Evolutionary conservation across 1,140 invertebrate species (phyloP).

Genomic region (Melipona quadrifasciata): DNA sequence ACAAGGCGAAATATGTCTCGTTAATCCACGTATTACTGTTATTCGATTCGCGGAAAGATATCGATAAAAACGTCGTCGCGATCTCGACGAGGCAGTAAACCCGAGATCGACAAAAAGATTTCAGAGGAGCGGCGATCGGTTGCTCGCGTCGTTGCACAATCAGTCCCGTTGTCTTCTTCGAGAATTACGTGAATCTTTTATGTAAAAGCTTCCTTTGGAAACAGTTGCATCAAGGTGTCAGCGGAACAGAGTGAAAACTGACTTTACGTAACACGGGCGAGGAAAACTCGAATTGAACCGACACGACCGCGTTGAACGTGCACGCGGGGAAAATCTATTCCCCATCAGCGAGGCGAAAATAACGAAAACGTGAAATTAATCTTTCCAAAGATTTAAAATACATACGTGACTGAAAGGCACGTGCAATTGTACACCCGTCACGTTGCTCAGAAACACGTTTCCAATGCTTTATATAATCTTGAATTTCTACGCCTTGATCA

Average conservation of each 20-base stretch:
- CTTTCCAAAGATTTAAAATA: background rate
- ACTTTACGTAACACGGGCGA: background rate
- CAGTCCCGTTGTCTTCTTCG: background rate
- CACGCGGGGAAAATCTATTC: background rate
- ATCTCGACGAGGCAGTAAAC: background rate
- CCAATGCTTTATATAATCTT: no score
- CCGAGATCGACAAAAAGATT: background rate
- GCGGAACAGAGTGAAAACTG: conserved; percentile 10
- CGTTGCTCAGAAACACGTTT: no score
- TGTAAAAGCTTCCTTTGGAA: conserved; percentile 20
- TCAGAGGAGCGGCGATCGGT: conserved; percentile 5
- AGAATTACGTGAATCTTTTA: conserved; percentile 43
- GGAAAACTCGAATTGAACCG: background rate
- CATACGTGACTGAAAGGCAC: no score
- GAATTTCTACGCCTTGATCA: no score
- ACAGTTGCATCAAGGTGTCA: conserved; percentile 16
- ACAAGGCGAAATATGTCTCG: no score
- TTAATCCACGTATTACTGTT: no score
- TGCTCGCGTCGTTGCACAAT: conserved; percentile 5
- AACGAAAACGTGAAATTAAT: background rate
- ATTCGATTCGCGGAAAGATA: background rate
- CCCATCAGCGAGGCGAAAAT: background rate
- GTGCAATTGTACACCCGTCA: no score
- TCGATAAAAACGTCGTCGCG: background rate
- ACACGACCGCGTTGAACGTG: background rate